A percentile compares a stretch with the other conserved stretches of the same genome.
Evolutionary conservation across 2,797 vertebrate species (phyloP).

Genomic region (Garrulus glandarius): DNA sequence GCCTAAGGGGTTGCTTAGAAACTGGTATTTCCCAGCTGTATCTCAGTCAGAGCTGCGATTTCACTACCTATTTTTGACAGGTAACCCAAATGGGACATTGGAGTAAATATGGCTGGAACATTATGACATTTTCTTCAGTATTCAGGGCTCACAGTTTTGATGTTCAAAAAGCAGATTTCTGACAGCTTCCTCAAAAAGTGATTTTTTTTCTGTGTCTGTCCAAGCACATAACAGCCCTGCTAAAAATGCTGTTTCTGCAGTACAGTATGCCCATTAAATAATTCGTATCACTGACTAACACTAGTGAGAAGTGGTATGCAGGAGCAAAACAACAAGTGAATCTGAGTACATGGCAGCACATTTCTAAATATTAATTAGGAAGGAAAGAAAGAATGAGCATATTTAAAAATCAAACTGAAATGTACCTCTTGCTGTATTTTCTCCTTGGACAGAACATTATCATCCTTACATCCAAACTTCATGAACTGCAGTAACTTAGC

Average conservation of each 20-base stretch:
- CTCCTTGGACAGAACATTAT: not conserved
- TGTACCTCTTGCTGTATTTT: not conserved
- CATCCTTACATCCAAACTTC: not conserved
- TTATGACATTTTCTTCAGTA: not conserved
- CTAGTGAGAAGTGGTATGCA: not conserved
- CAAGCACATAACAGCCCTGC: not conserved
- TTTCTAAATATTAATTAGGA: not conserved
- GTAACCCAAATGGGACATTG: not conserved
- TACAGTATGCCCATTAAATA: not conserved
- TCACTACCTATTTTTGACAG: not conserved
- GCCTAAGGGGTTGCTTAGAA: not conserved
- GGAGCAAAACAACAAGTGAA: not conserved
- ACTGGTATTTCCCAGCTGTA: not conserved
- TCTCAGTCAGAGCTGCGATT: not conserved
- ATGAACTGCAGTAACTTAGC: not conserved
- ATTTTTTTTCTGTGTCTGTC: not conserved
- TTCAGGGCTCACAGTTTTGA: not conserved
- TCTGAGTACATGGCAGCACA: not conserved
- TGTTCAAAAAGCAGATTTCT: not conserved
- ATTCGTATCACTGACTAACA: not conserved
- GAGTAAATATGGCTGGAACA: not conserved
- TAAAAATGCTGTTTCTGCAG: not conserved
- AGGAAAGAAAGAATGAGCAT: not conserved
- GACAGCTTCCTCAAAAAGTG: not conserved
- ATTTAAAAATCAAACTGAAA: not conserved